Evolutionary conservation across 2,888 invertebrate species (phyloP).

Genomic region (Polymixis flavicincta): DNA sequence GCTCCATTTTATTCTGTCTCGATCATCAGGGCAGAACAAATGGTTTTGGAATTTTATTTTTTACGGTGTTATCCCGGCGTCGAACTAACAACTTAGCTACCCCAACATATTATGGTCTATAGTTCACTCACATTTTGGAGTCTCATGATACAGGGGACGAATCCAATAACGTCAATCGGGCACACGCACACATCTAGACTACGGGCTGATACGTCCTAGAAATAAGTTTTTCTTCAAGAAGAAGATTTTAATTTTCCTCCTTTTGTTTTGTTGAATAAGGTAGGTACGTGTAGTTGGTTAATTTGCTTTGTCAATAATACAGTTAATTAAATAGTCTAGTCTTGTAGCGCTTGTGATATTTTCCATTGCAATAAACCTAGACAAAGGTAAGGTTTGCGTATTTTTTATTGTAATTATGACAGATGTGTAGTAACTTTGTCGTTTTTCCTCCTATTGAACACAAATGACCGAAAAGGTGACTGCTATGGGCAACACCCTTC

Average conservation of each 20-base stretch:
- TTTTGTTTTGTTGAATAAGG: background rate
- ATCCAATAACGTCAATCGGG: background rate
- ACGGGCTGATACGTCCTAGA: background rate
- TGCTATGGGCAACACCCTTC: no score
- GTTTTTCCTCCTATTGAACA: no score
- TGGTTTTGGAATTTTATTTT: no score
- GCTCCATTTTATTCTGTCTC: background rate
- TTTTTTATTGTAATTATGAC: conserved; percentile 34
- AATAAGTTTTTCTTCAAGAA: background rate
- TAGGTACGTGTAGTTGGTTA: background rate
- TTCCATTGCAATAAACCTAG: conserved; percentile 20
- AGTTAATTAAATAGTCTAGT: conserved; percentile 29
- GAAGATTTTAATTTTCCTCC: background rate
- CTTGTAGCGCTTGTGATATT: conserved; percentile 21
- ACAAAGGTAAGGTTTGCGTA: conserved; percentile 33
- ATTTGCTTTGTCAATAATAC: conserved; percentile 36
- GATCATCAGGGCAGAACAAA: no score
- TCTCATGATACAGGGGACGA: background rate
- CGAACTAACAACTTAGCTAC: background rate
- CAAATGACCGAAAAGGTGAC: no score
- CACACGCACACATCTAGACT: no score
- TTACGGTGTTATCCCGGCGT: background rate
- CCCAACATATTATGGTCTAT: background rate
- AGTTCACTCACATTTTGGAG: no score
- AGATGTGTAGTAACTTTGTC: background rate